Evolutionary conservation across 2,888 invertebrate species (phyloP), one percentile per base, ranked within the genome.

Genomic region (Auanema freiburgensis): DNA sequence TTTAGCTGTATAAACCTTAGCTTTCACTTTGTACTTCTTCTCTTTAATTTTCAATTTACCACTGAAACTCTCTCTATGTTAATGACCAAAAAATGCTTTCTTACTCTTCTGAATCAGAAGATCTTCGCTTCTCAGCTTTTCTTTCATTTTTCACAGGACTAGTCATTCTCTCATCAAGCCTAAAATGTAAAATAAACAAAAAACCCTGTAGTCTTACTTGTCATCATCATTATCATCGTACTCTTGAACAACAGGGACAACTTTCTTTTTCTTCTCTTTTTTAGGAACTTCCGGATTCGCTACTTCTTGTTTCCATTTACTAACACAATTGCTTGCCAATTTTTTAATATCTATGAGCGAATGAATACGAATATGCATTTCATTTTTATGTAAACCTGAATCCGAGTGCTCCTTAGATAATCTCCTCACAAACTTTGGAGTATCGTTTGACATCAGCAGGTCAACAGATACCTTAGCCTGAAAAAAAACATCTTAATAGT

Each of bases 371-470:
- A 21, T 21, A 24, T 24, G 44, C 21, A 18, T 24, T 46, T 21
- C 24, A 49, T 4, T n/a, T n/a, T n/a, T n/a, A n/a, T n/a, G 16
- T 14, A 14, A 10, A 64, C 65, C 65, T 25, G 43, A 23, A 24
- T 62, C 53, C 21, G 51, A 44, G 41, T 58, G 57, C 14, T 33
- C 56, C 46, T 66, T 91, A 8, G 92, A 91, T 50, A 93, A 86
- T 59, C 90, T 90, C 85, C 94, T 94, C 23, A 96, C 91, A 67
- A 93, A 87, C 85, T 93, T 93, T 1, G 96, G 93, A 74, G 92
- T 91, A 76, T 91, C 91, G 84, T 95, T 95, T 77, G 91, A 90
- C 86, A 92, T 93, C 59, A 96, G 87, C 71, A 93, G 88, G 81
- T 92, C 91, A 59, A 95, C 90, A 84, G 92, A 92, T 57, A 95